Conservation (phyloP, 35 echinoderm and acorn worm species). For the Heliocidaris erythrogramma region DNA sequence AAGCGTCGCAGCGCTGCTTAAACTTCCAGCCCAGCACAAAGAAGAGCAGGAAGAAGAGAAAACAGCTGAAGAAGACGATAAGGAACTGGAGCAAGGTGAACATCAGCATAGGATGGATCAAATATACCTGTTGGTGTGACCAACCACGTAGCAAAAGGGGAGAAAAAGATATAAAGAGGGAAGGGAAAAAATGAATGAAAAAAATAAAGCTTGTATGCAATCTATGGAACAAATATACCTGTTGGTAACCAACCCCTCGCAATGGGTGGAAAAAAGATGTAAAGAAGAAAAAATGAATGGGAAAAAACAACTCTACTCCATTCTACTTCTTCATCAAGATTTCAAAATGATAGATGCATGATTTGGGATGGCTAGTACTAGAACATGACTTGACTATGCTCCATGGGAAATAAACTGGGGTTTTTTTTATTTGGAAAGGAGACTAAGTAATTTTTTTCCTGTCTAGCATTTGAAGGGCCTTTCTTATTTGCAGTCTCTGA, state of each 20-base stretch:
- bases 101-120: conserved; percentile 47
- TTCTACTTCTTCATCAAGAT: not conserved
- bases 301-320: not conserved
- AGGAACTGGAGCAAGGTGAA: conserved; percentile 64
- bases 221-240: conserved; percentile 49
- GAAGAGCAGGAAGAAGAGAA: conserved; percentile 71
- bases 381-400: no score
- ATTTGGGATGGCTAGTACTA: no score
- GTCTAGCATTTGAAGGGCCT: no score
- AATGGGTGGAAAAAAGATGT: not conserved
- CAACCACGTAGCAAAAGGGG: not conserved
- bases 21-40: conserved; percentile 74
- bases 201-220: not conserved
- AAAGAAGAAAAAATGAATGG: not conserved
- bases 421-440: no score
- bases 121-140: conserved; percentile 43
- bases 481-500: not conserved
- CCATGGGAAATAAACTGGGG: no score
- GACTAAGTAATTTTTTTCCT: no score
- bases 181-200: not conserved
- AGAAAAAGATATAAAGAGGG: not conserved
- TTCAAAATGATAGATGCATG: no score
- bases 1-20: conserved; percentile 64
- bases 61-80: conserved; percentile 75
- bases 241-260: not conserved